Conservation (phyloP, 1,140 invertebrate genomes). For the Acromyrmex echinatior region DNA sequence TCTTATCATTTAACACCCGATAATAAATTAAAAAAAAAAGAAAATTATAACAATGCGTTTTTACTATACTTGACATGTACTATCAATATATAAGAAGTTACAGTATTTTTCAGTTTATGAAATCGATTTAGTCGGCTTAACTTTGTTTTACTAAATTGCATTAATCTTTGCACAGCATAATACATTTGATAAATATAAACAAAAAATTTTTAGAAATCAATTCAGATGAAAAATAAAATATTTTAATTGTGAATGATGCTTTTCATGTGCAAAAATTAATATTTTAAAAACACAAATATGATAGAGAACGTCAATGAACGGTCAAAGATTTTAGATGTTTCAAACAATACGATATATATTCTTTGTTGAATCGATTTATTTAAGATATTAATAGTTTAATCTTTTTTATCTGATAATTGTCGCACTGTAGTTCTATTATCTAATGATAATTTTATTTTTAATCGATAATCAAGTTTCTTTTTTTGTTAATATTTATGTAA, state of each 20-base stretch:
- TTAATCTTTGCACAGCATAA: neutral
- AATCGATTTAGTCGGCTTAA: neutral
- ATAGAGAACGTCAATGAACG: no score
- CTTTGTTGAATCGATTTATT: no score
- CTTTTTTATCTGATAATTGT: neutral
- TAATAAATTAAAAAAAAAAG: no score
- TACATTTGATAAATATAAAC: neutral
- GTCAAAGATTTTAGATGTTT: no score
- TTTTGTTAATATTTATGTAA: neutral
- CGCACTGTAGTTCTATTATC: neutral
- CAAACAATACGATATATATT: no score
- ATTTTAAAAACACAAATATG: neutral
- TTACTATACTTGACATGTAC: neutral
- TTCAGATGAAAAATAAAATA: neutral
- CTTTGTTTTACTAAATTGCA: neutral
- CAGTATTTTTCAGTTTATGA: neutral
- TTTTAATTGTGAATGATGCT: neutral
- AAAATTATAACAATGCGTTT: neutral
- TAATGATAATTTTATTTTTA: neutral
- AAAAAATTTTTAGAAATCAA: neutral
- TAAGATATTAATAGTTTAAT: neutral
- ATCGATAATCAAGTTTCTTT: slow-evolving; percentile 12
- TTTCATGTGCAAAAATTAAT: neutral
- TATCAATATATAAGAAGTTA: neutral
- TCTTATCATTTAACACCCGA: neutral